phyloP scores from a whole-genome alignment of 2,888 invertebrate species.

The Polymixis flavicincta region DNA sequence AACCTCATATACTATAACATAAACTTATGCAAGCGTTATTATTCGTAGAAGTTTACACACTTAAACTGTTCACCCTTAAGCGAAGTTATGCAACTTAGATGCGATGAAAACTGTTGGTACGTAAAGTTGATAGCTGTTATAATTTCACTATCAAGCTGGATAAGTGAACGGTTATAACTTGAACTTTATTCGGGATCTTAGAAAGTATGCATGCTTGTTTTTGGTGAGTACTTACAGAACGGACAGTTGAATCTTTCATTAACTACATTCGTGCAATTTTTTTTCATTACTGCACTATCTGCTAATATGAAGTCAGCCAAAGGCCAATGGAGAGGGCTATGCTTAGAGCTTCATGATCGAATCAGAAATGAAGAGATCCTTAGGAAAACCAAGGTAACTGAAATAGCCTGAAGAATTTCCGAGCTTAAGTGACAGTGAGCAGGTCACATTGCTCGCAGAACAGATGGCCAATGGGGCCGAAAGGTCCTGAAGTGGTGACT shows the following conservation, averaged over 20 bases:
- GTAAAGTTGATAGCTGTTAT: constrained; percentile 33
- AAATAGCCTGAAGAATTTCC: too few relatives aligned
- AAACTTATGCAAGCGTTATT: constrained; percentile 29
- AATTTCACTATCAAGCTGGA: constrained; percentile 27
- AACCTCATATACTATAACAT: constrained; percentile 25
- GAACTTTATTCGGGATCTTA: neutral
- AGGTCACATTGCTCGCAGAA: too few relatives aligned
- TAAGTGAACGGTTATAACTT: constrained; percentile 22
- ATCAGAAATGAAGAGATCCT: too few relatives aligned
- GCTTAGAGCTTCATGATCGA: too few relatives aligned
- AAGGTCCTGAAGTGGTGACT: too few relatives aligned
- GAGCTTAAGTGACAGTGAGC: too few relatives aligned
- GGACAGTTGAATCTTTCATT: neutral
- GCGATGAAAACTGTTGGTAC: constrained; percentile 40
- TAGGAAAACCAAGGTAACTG: too few relatives aligned
- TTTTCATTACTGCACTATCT: too few relatives aligned
- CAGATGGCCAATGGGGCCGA: too few relatives aligned
- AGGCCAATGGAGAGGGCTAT: too few relatives aligned
- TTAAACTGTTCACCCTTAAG: constrained; percentile 50
- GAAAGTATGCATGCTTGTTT: neutral
- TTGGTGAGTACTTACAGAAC: neutral
- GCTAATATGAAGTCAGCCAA: too few relatives aligned
- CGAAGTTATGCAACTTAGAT: constrained; percentile 37
- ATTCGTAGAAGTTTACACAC: constrained; percentile 41
- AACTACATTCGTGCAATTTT: neutral